Conservation (phyloP, 2,888 invertebrate genomes). For the Xestoiulus laeticollis region DNA sequence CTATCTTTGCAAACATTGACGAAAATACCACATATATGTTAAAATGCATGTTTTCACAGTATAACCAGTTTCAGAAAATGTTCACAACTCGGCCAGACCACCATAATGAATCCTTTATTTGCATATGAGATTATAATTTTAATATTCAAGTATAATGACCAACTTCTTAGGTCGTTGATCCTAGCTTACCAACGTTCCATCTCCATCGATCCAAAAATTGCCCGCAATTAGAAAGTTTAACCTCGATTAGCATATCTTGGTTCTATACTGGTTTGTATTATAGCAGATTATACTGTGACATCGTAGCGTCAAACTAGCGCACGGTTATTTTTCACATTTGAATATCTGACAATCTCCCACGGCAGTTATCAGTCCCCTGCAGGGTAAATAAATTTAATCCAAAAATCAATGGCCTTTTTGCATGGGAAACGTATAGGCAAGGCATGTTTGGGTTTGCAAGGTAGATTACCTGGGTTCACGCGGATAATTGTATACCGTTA, state of each 20-base stretch:
- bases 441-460: not conserved
- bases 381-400: slow-evolving; percentile 24
- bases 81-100: not conserved
- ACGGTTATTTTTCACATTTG: not conserved
- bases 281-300: not conserved
- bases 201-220: slow-evolving; percentile 4
- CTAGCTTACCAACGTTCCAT: not conserved
- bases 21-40: too few species aligned
- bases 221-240: not conserved
- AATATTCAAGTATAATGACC: not conserved
- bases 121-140: too few species aligned
- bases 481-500: not conserved
- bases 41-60: too few species aligned
- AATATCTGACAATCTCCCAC: not conserved
- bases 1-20: too few species aligned
- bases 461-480: not conserved
- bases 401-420: slow-evolving; percentile 10
- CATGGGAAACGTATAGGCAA: not conserved
- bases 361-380: not conserved
- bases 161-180: not conserved
- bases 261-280: not conserved
- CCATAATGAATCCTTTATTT: too few species aligned
- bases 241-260: not conserved
- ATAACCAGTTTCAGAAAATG: not conserved
- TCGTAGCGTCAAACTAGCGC: not conserved